phyloP scores from a whole-genome alignment of 2,113 vertebrate genomes.

The Xyrauchen texanus region DNA sequence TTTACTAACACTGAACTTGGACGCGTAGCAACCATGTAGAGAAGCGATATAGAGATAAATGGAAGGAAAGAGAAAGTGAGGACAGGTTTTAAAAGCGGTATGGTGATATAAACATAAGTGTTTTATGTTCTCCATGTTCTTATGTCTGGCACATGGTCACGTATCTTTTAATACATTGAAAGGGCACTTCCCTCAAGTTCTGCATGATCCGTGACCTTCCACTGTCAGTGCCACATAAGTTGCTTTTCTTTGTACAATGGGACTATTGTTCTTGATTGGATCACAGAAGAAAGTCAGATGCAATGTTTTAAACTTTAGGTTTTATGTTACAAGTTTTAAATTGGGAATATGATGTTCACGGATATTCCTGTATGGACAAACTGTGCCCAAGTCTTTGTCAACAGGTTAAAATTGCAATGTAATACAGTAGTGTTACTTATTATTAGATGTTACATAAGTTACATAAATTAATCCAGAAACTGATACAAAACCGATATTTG shows the following conservation, averaged over 20 bases:
- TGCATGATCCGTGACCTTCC: conserved; percentile 14
- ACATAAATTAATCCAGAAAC: too few species aligned
- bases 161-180: conserved; percentile 1
- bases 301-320: background rate
- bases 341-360: too few species aligned
- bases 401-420: too few species aligned
- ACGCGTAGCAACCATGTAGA: conserved; percentile 64
- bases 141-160: conserved; percentile 43
- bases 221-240: background rate
- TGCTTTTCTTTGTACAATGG: background rate
- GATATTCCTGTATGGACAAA: too few species aligned
- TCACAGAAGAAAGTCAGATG: background rate
- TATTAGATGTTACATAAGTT: too few species aligned
- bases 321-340: too few species aligned
- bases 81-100: conserved; percentile 29
- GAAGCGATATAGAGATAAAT: conserved; percentile 50
- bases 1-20: conserved; percentile 40
- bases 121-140: conserved; percentile 48
- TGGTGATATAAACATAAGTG: conserved; percentile 59
- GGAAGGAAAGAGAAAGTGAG: conserved; percentile 16
- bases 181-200: conserved; percentile 25
- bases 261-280: conserved; percentile 8
- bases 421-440: too few species aligned
- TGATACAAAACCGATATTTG: too few species aligned
- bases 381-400: too few species aligned